Percentiles rank a stretch among this genome's conserved stretches.
Conservation (phyloP, 2,888 invertebrate genomes). For the Cryptocephalus moraei region DNA sequence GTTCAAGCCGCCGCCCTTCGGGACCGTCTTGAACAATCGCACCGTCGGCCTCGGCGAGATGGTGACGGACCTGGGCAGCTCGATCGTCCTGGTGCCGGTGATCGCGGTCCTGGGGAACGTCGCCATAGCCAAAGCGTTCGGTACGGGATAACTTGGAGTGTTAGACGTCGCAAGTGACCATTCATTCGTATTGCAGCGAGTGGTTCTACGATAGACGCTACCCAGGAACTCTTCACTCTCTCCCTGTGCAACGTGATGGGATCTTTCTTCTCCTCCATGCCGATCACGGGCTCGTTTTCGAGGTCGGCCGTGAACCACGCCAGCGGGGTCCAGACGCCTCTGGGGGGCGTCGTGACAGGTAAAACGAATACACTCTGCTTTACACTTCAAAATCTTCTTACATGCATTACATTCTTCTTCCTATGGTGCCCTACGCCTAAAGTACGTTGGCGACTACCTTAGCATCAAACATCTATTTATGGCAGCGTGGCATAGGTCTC, state of each 20-base stretch:
- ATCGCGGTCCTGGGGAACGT: constrained; percentile 89
- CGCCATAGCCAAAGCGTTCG: constrained; percentile 92
- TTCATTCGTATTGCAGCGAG: constrained; percentile 44
- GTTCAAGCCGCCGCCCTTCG: constrained; percentile 59
- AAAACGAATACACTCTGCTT: constrained; percentile 3
- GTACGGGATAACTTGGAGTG: constrained; percentile 41
- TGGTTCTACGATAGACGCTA: constrained; percentile 75
- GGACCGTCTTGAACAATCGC: constrained; percentile 48
- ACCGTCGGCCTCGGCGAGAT: constrained; percentile 56
- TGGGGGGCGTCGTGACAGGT: constrained; percentile 78
- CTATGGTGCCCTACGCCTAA: too few species aligned
- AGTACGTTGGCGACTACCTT: too few species aligned
- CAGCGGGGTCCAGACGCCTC: constrained; percentile 84
- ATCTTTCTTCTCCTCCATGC: constrained; percentile 83
- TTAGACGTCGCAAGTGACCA: background rate
- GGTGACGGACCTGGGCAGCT: constrained; percentile 73
- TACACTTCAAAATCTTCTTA: too few species aligned
- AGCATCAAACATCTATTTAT: too few species aligned
- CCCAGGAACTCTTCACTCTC: constrained; percentile 80
- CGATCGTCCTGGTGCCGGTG: constrained; percentile 77
- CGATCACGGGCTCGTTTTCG: constrained; percentile 82
- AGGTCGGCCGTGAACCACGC: constrained; percentile 90
- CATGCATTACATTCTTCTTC: too few species aligned
- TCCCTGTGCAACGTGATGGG: constrained; percentile 78
- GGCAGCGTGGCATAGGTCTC: too few species aligned